Conservation (phyloP, 2,888 invertebrate genomes). For the Scotopteryx bipunctaria region DNA sequence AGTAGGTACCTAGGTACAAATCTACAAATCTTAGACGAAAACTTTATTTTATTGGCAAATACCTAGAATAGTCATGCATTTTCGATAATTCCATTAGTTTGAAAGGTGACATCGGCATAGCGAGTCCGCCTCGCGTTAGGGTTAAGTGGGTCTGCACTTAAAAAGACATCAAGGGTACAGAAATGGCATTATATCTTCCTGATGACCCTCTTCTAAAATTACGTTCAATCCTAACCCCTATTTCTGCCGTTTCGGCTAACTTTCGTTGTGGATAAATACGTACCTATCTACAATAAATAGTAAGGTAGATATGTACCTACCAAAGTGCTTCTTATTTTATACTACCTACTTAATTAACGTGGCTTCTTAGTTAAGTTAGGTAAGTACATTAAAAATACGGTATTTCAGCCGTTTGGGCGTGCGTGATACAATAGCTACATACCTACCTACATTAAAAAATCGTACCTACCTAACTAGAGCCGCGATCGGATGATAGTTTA, state of each 20-base stretch:
- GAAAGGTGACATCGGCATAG: constrained; percentile 56
- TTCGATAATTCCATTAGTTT: constrained; percentile 53
- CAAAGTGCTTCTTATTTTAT: not conserved
- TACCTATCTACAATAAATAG: no score
- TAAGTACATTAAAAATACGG: no score
- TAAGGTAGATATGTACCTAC: no score
- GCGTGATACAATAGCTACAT: no score
- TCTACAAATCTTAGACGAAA: no score
- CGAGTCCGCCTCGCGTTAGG: constrained; percentile 63
- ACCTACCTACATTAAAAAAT: no score
- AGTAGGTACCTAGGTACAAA: no score
- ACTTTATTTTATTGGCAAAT: constrained; percentile 36
- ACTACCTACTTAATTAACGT: not conserved
- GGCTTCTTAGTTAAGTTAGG: no score
- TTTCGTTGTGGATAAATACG: constrained; percentile 3
- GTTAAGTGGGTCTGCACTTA: constrained; percentile 80
- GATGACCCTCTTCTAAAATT: constrained; percentile 77
- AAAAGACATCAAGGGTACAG: constrained; percentile 81
- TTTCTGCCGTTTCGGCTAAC: constrained; percentile 48
- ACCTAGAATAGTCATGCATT: constrained; percentile 37
- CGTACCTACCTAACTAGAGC: no score
- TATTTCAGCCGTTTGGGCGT: no score
- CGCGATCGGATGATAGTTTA: no score
- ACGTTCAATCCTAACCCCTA: constrained; percentile 67
- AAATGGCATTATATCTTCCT: constrained; percentile 80